Conservation (phyloP, 2,888 invertebrate genomes). For the Melieria omissa region DNA sequence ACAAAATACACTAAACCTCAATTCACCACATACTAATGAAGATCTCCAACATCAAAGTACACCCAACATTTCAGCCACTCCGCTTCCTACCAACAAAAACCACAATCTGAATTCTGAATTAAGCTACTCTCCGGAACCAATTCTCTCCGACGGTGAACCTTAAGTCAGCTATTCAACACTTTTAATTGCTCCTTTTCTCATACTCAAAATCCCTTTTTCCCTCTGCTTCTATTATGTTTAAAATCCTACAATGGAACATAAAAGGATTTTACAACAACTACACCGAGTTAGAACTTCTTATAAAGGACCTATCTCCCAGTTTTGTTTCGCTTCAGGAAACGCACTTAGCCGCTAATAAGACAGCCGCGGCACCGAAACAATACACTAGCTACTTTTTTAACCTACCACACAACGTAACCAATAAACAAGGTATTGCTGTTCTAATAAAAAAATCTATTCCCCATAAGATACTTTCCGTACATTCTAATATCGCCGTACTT, state of each 20-base stretch:
- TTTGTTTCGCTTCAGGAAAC: slow-evolving; percentile 32
- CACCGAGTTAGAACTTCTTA: slow-evolving; percentile 19
- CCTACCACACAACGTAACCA: neutral
- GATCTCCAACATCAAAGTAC: too few species aligned
- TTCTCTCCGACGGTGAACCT: too few species aligned
- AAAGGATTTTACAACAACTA: slow-evolving; percentile 32
- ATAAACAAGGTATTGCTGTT: neutral
- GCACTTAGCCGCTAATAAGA: neutral
- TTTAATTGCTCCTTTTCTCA: too few species aligned
- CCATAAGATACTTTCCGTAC: too few species aligned
- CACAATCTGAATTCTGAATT: too few species aligned
- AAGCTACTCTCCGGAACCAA: too few species aligned
- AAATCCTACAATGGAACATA: slow-evolving; percentile 34
- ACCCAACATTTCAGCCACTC: too few species aligned
- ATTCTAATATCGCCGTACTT: slow-evolving; percentile 20
- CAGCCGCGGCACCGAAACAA: neutral
- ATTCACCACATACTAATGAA: too few species aligned
- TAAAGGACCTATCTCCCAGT: slow-evolving; percentile 13
- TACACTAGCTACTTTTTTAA: slow-evolving; percentile 28
- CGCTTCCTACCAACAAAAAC: too few species aligned
- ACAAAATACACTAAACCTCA: too few species aligned
- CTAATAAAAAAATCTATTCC: too few species aligned
- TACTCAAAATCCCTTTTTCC: neutral
- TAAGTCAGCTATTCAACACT: too few species aligned
- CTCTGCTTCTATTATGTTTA: neutral